These are phyloP conservation scores for Aromia moschata DNA, from an alignment of 2,888 invertebrate genomes.

Conservation along the genomic window DNA sequence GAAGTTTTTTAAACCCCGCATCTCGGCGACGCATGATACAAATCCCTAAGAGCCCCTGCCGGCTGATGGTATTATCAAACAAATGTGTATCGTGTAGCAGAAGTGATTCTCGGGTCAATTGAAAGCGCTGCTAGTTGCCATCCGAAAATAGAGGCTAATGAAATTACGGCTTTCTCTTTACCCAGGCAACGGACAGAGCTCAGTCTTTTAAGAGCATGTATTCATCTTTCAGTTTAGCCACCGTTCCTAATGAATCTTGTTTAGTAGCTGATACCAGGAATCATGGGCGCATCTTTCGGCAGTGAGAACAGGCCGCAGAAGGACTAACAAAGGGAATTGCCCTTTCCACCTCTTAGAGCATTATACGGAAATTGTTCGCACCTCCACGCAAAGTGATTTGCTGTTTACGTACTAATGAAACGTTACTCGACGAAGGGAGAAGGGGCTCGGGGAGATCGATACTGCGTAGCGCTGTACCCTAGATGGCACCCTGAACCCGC, in stretches of 20 bases:
- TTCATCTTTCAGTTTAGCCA: constrained; percentile 47
- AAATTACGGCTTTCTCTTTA: constrained; percentile 52
- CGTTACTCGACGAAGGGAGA: no score
- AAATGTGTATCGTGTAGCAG: constrained; percentile 5
- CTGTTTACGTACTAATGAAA: background rate
- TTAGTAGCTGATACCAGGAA: constrained; percentile 49
- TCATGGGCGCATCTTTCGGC: constrained; percentile 20
- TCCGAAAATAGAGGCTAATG: constrained; percentile 48
- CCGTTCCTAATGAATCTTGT: constrained; percentile 51
- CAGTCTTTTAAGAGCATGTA: constrained; percentile 52
- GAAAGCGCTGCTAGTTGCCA: constrained; percentile 42
- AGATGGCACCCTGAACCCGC: no score
- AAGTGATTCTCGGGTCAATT: constrained; percentile 48
- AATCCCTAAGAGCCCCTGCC: background rate
- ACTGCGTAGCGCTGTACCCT: no score
- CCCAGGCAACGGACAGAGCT: constrained; percentile 50
- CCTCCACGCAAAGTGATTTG: constrained; percentile 1
- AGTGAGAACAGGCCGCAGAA: background rate
- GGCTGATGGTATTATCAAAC: background rate
- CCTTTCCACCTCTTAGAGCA: background rate
- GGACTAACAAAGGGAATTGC: constrained; percentile 15
- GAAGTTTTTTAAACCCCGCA: no score
- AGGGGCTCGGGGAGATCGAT: no score
- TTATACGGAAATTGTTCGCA: background rate
- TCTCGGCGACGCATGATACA: no score